These are phyloP conservation scores for Gonatopus flavifemur DNA, from an alignment of 1,140 invertebrate genomes.

Conservation along the genomic window DNA sequence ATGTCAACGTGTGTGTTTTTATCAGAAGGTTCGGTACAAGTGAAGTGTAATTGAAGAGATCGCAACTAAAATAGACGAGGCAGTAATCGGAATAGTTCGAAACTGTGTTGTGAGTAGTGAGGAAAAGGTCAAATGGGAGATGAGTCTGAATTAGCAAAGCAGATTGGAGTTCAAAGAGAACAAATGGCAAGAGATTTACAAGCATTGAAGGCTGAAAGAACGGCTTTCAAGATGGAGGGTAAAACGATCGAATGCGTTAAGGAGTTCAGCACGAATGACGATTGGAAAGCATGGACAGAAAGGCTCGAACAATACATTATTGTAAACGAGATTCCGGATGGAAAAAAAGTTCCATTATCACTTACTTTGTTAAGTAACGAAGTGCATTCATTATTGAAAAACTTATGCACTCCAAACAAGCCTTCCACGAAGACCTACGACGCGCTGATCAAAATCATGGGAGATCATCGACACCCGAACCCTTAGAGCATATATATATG, in stretches of 20 bases:
- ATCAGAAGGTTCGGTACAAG: too few relatives aligned
- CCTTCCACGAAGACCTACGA: slow-evolving; percentile 2
- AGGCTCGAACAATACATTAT: slow-evolving; percentile 19
- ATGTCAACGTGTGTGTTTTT: too few relatives aligned
- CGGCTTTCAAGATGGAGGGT: too few relatives aligned
- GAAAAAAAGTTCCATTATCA: slow-evolving; percentile 9
- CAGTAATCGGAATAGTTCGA: too few relatives aligned
- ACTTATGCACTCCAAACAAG: slow-evolving; percentile 16
- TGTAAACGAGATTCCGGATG: neutral
- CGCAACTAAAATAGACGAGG: too few relatives aligned
- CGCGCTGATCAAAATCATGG: too few relatives aligned
- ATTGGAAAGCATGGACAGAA: slow-evolving; percentile 18
- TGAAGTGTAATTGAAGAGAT: too few relatives aligned
- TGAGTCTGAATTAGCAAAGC: too few relatives aligned
- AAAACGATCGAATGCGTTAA: slow-evolving; percentile 5
- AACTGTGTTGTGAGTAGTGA: too few relatives aligned
- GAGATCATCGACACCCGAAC: slow-evolving; percentile 24
- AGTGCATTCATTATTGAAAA: slow-evolving; percentile 19
- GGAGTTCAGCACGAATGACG: slow-evolving; percentile 8
- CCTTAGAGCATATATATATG: too few relatives aligned
- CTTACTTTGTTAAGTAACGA: slow-evolving; percentile 19
- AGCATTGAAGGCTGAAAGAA: neutral
- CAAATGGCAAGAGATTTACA: neutral
- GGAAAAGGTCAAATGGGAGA: too few relatives aligned
- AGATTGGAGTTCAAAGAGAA: neutral